Base-by-base conservation (phyloP, 2,888 invertebrate species). In the Drosophila merina region DNA sequence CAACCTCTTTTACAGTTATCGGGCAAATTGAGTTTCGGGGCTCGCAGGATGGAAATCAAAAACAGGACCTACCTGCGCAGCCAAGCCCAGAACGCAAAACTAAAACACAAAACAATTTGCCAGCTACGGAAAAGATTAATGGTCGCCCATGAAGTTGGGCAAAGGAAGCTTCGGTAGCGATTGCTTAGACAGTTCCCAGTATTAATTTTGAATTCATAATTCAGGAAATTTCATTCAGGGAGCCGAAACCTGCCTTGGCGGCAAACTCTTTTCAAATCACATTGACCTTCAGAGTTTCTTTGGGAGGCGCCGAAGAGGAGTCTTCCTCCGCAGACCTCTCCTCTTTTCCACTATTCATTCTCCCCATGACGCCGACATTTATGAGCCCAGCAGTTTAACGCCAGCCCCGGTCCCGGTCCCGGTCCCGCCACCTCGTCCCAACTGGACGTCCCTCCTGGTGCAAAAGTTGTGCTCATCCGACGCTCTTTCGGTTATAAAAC, bases 161-260 rank as follows among this genome's bases (percentile, higher is more conserved):
- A 5, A 76, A 52, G 20, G 33, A 33, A 36, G 51, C 73, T 88
- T 80, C 85, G 69, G 85, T 86, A 88, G 85, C 85, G 88, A 86
- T 87, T 87, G 88, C 86, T 86, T 85, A 70, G 88, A 88, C 85
- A 86, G 89, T 86, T 86, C 86, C 69, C 62, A 84, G 86, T 88
- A 86, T 88, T 86, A 79, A 88, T 88, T 86, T 88, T 72, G 72
- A 86, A 86, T 86, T 86, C 84, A 86, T 86, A 85, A 84, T 76
- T 72, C 72, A 52, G 42, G 31, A 69, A 66, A 85, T 76, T 83
- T 73, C 78, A 88, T 83, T 86, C 81, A 86, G 79, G 83, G 68
- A 79, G 84, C 85, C 72, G 38, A 40, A 52, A 52, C 67, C 59
- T 31, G 20, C 57, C 50, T 28, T 62, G 80, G 63, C 84, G 85